Evolutionary conservation across 2,113 vertebrate genomes (phyloP).

Genomic region (Megalops atlanticus): DNA sequence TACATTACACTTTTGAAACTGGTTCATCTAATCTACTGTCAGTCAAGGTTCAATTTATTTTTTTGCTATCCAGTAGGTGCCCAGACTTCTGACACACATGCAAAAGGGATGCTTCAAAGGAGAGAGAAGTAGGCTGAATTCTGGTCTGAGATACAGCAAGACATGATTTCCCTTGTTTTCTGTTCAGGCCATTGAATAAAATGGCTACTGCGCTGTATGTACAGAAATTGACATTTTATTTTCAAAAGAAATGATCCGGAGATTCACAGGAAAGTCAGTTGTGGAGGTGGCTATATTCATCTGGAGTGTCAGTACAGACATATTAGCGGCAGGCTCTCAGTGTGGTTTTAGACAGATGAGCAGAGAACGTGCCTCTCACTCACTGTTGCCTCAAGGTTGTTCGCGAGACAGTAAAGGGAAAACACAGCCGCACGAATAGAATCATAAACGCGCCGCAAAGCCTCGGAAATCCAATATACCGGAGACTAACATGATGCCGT

Average conservation of each 20-base stretch:
- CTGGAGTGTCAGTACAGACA: background rate
- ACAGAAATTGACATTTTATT: background rate
- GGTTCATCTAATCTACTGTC: conserved; percentile 44
- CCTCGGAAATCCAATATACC: background rate
- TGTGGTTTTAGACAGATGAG: background rate
- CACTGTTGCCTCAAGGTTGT: background rate
- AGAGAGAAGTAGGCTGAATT: background rate
- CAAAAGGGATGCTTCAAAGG: background rate
- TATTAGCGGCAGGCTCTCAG: background rate
- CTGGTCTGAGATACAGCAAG: background rate
- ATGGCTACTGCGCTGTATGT: no score
- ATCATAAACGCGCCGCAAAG: background rate
- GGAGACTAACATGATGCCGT: background rate
- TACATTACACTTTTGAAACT: background rate
- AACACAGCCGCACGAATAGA: background rate
- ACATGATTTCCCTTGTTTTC: no score
- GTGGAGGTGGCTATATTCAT: background rate
- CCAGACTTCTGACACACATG: background rate
- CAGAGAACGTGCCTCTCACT: background rate
- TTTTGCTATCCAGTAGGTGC: conserved; percentile 33
- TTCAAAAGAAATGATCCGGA: background rate
- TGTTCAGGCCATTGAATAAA: no score
- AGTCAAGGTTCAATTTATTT: conserved; percentile 45
- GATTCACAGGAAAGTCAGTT: background rate
- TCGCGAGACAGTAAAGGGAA: background rate